A percentile compares a stretch with the other conserved stretches of the same genome.
These are phyloP conservation scores for Galeruca laticollis DNA, from an alignment of 2,888 invertebrate genomes.

Conservation along the genomic window DNA sequence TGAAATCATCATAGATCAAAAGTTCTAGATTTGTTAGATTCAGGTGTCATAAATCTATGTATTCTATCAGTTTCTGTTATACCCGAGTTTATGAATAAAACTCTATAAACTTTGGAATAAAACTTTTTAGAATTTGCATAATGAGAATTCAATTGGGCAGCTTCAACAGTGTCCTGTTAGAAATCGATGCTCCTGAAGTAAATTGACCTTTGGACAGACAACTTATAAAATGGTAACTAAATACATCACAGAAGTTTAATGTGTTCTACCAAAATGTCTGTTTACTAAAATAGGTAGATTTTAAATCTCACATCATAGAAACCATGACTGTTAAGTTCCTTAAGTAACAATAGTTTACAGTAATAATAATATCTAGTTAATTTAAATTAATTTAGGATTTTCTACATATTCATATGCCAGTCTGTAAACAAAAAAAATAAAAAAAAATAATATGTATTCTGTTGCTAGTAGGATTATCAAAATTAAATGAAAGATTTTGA, in stretches of 20 bases:
- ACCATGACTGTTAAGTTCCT: conserved; percentile 52
- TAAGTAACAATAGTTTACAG: conserved; percentile 36
- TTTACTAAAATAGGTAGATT: conserved; percentile 30
- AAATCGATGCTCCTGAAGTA: conserved; percentile 17
- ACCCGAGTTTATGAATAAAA: too few species aligned
- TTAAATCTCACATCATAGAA: conserved; percentile 44
- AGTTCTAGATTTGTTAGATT: too few species aligned
- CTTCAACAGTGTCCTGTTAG: conserved; percentile 24
- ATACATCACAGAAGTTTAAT: not conserved
- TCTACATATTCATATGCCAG: conserved; percentile 31
- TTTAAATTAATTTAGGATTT: conserved; percentile 36
- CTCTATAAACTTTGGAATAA: too few species aligned
- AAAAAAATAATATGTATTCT: not conserved
- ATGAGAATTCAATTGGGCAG: conserved; percentile 16
- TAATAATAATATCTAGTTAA: conserved; percentile 32
- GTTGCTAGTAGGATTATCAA: not conserved
- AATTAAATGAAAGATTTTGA: too few species aligned
- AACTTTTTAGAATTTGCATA: too few species aligned
- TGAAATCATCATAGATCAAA: too few species aligned
- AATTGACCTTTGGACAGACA: not conserved
- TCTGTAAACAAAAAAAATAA: conserved; percentile 9
- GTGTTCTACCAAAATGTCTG: conserved; percentile 9
- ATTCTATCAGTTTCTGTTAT: too few species aligned
- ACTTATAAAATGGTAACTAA: not conserved
- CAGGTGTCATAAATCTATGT: too few species aligned